phyloP scores from a whole-genome alignment of 2,888 invertebrate species.

The Eutolmus rufibarbis region DNA sequence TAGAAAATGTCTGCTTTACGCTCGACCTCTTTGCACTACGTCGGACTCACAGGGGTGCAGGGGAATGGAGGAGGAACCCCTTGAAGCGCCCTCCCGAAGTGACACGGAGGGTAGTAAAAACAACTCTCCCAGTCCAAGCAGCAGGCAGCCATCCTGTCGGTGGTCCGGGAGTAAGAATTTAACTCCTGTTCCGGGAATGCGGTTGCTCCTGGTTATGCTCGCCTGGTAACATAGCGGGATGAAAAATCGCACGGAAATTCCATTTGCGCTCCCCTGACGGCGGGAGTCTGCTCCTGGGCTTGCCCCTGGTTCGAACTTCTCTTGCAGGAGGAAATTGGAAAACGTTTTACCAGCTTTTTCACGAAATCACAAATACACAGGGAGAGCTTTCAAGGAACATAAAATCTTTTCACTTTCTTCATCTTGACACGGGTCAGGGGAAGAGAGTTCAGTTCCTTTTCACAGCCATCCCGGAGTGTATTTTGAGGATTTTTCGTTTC shows the following conservation, averaged over 20 bases:
- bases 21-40: not conserved
- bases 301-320: conserved; percentile 3
- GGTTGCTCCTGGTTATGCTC: not conserved
- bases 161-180: not conserved
- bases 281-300: not conserved
- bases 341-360: conserved; percentile 5
- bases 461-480: not conserved
- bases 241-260: conserved; percentile 35
- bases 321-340: conserved; percentile 17
- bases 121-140: not conserved
- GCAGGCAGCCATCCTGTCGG: not conserved
- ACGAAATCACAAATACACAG: not conserved
- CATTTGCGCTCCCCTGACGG: conserved; percentile 12
- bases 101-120: not conserved
- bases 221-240: conserved; percentile 36
- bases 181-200: not conserved
- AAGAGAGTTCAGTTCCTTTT: not conserved
- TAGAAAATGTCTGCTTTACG: not conserved
- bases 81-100: not conserved
- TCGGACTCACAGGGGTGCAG: not conserved
- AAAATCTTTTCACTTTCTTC: conserved; percentile 22
- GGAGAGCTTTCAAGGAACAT: not conserved
- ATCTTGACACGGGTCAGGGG: not conserved
- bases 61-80: not conserved
- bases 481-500: not conserved